Conservation (phyloP, 2,113 vertebrate genomes). For the Phyllostomus hastatus region DNA sequence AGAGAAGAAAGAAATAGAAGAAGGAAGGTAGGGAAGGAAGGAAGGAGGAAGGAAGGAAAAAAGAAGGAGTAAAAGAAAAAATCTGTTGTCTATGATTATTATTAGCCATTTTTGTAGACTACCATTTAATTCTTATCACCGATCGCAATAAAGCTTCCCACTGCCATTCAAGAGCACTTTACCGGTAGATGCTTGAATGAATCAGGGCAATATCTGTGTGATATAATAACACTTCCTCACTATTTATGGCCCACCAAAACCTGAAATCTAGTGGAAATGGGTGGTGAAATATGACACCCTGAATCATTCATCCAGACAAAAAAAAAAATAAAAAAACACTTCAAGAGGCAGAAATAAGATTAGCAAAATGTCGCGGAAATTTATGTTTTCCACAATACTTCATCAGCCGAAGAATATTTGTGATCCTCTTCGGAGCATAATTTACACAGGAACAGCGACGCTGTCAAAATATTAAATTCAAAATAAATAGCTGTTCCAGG, state of each 20-base stretch:
- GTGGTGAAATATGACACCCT: not conserved
- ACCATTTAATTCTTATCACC: not conserved
- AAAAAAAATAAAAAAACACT: not conserved
- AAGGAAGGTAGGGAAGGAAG: no score
- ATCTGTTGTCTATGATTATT: no score
- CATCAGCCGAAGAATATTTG: not conserved
- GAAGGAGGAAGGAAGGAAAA: no score
- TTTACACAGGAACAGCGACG: not conserved
- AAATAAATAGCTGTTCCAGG: conserved; percentile 13
- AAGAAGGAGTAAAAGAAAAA: no score
- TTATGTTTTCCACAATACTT: not conserved
- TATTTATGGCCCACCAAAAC: not conserved
- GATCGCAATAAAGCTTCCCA: not conserved
- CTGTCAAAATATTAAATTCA: not conserved
- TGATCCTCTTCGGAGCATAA: not conserved
- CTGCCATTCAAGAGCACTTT: not conserved
- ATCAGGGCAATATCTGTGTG: not conserved
- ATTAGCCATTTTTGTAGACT: not conserved
- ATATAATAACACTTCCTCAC: not conserved
- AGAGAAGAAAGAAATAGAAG: not conserved
- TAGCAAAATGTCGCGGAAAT: not conserved
- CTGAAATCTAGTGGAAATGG: not conserved
- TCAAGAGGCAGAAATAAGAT: not conserved
- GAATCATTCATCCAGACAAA: not conserved
- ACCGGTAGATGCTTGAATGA: not conserved